These are phyloP conservation scores for Periplaneta americana DNA, from an alignment of 1,140 invertebrate genomes.

Conservation along the genomic window DNA sequence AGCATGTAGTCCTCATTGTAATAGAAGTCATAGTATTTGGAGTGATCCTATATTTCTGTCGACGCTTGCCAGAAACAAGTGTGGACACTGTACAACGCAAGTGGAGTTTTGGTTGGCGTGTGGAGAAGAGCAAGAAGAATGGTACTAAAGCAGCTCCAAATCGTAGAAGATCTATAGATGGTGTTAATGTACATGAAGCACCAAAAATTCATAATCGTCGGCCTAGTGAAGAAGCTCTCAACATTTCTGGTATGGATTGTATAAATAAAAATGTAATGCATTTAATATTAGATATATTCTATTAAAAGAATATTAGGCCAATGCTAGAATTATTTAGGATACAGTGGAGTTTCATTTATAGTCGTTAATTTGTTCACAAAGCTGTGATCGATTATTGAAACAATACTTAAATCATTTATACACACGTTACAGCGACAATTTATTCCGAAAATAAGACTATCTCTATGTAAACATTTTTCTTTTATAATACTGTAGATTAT, in stretches of 20 bases:
- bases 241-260: constrained; percentile 49
- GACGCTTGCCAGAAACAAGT: constrained; percentile 26
- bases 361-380: no score
- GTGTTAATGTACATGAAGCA: constrained; percentile 20
- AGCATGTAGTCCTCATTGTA: constrained; percentile 45
- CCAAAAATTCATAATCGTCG: constrained; percentile 46
- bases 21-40: constrained; percentile 46
- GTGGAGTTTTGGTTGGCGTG: constrained; percentile 8
- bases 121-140: not conserved
- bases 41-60: constrained; percentile 42
- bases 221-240: constrained; percentile 72
- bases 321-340: no score
- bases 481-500: no score
- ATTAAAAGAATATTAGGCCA: not conserved
- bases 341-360: no score
- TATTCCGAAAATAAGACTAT: no score
- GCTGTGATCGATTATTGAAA: no score
- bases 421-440: no score
- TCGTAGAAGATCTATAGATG: constrained; percentile 21
- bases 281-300: not conserved
- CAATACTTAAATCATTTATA: no score
- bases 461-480: no score
- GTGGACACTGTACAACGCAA: not conserved
- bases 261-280: not conserved
- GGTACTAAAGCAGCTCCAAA: constrained; percentile 7